phyloP scores from a whole-genome alignment of 2,888 invertebrate species.

The Scelioninae gen. 1 region DNA sequence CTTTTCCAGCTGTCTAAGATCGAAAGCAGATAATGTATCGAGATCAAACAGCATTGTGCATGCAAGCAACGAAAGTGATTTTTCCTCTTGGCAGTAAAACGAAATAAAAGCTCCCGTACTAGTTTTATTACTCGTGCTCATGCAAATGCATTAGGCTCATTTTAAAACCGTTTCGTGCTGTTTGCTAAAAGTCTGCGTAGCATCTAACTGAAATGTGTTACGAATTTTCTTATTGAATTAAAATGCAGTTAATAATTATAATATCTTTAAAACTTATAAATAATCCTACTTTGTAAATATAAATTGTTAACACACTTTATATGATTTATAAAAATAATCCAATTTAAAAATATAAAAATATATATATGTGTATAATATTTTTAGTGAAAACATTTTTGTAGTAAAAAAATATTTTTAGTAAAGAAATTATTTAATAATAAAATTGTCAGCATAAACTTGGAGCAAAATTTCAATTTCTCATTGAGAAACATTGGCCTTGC shows the following conservation, averaged over 20 bases:
- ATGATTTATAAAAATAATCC: too few species aligned
- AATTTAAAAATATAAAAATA: too few species aligned
- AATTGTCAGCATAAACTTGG: too few species aligned
- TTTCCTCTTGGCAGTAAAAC: conserved; percentile 51
- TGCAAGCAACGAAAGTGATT: conserved; percentile 64
- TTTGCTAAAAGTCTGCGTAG: conserved; percentile 28
- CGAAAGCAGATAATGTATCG: conserved; percentile 47
- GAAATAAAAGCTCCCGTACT: conserved; percentile 47
- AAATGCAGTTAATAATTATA: neutral
- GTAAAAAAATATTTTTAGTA: too few species aligned
- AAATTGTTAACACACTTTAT: too few species aligned
- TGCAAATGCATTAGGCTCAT: conserved; percentile 63
- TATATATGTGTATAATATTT: too few species aligned
- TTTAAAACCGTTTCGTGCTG: conserved; percentile 50
- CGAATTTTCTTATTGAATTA: conserved; percentile 6
- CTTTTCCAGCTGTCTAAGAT: conserved; percentile 42
- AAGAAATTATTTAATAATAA: too few species aligned
- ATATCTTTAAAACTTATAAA: too few species aligned
- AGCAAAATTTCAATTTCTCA: too few species aligned
- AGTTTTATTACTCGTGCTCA: conserved; percentile 57
- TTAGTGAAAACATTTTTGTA: too few species aligned
- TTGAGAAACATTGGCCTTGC: too few species aligned
- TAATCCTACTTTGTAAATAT: too few species aligned
- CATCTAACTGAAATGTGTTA: conserved; percentile 26
- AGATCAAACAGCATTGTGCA: conserved; percentile 57